Evolutionary conservation across 2,888 invertebrate genomes (phyloP).

Genomic region (Mongoloraphidia duomilia): DNA sequence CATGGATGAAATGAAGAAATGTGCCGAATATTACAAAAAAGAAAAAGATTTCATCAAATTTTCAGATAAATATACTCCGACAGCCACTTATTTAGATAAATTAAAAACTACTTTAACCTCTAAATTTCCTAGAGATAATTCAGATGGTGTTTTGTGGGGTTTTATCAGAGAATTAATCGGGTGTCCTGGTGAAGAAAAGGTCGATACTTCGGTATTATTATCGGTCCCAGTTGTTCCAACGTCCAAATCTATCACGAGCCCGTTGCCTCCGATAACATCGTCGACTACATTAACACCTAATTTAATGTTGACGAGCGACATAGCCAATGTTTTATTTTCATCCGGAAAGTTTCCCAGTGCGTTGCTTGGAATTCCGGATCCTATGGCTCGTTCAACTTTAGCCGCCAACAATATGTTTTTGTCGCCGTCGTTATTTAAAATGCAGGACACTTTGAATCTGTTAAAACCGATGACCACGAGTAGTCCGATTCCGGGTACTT

Average conservation of each 20-base stretch:
- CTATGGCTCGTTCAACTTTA: constrained; percentile 58
- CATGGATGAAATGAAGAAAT: constrained; percentile 72
- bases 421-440: constrained; percentile 56
- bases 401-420: constrained; percentile 68
- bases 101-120: constrained; percentile 65
- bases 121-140: constrained; percentile 69
- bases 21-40: constrained; percentile 70
- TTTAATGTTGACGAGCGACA: constrained; percentile 46
- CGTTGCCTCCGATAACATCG: constrained; percentile 18
- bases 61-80: constrained; percentile 48
- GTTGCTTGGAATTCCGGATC: constrained; percentile 55
- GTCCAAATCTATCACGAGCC: constrained; percentile 21
- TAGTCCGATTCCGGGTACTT: constrained; percentile 31
- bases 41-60: constrained; percentile 53
- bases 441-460: constrained; percentile 42
- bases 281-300: constrained; percentile 42
- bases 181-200: constrained; percentile 56
- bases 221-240: constrained; percentile 34
- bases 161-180: constrained; percentile 62
- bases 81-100: constrained; percentile 69
- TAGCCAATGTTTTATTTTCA: constrained; percentile 52
- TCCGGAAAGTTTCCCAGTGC: constrained; percentile 48
- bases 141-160: constrained; percentile 64
- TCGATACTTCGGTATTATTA: constrained; percentile 41
- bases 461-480: constrained; percentile 44